phyloP scores from a whole-genome alignment of 2,113 vertebrate species.

The Megatriorchis doriae region DNA sequence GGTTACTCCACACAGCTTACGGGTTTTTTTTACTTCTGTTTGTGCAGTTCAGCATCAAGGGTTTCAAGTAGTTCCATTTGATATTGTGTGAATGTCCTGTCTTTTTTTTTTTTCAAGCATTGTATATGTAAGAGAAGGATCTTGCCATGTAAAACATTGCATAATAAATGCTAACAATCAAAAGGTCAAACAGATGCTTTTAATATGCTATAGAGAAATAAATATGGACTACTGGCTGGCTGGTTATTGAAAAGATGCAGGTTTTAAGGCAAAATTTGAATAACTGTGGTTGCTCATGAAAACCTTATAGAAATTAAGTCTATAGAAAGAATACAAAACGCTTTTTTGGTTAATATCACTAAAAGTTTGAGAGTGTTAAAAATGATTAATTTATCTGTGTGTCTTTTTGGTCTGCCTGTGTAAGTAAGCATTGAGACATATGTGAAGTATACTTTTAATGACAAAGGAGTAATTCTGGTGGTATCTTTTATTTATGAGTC shows the following conservation, averaged over 20 bases:
- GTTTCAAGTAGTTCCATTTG: not conserved
- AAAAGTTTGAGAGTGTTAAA: not conserved
- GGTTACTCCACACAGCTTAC: not conserved
- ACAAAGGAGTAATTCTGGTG: not conserved
- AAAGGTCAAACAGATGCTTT: not conserved
- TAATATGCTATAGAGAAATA: not conserved
- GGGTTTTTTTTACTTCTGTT: accelerated
- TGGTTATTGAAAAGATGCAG: not conserved
- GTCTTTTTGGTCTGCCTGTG: not conserved
- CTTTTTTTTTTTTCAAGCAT: not conserved
- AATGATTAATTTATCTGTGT: not conserved
- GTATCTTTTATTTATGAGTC: not conserved
- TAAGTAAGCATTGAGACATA: not conserved
- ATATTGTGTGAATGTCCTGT: not conserved
- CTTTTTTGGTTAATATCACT: not conserved
- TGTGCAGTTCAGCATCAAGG: not conserved
- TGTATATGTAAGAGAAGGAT: not conserved
- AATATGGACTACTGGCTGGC: not conserved
- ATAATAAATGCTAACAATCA: not conserved
- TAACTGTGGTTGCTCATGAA: not conserved
- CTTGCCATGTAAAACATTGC: not conserved
- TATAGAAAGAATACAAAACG: not conserved
- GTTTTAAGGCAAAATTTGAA: not conserved
- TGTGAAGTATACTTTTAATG: not conserved
- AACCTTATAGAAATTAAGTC: not conserved